Evolutionary conservation across 2,797 vertebrate species (phyloP), one percentile per base, ranked within the genome.

Genomic region (Hephaestus fuliginosus): DNA sequence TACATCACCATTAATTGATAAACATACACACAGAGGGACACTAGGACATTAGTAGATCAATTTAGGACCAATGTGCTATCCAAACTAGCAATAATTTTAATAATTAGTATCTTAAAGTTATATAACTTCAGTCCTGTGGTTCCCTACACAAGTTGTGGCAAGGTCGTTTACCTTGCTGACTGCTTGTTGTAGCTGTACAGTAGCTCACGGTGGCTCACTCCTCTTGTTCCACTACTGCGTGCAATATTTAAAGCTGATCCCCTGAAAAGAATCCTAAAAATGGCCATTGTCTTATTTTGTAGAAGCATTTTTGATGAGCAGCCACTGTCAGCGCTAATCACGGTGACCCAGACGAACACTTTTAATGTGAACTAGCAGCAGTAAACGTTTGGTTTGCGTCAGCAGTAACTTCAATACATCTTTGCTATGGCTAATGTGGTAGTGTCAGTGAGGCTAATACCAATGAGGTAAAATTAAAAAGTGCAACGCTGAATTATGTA

Each of bases 101-200:
- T 62, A 41, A 51, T n/a, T 10, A 3, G 6, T 7, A 25, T 65
- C 8, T 10, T 60, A n/a, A 41, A 30, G 3, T 66, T 41, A 41
- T 28, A 33, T 49, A 28, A 60, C 13, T 55, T 43, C 48, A 60
- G 13, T 30, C 43, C 30, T 15, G 14, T 49, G 1, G 66, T 17
- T 53, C 0, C 25, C 9, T n/a, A 17, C 4, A 53, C 7, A 4
- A 5, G 22, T 44, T 6, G 36, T 62, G 39, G 60, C 22, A 22
- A 22, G 60, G 58, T 36, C 75, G 55, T 71, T 67, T 51, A 44
- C 36, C 52, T 85, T 56, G 39, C 65, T 58, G 60, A 53, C 49
- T 58, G 33, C 67, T 49, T 33, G 39, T 64, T 74, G 43, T 58
- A 61, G 18, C 17, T 79, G 61, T 5, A 33, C 30, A 33, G 30